Conservation (phyloP, 1,140 invertebrate species). For the Hyles vespertilio region DNA sequence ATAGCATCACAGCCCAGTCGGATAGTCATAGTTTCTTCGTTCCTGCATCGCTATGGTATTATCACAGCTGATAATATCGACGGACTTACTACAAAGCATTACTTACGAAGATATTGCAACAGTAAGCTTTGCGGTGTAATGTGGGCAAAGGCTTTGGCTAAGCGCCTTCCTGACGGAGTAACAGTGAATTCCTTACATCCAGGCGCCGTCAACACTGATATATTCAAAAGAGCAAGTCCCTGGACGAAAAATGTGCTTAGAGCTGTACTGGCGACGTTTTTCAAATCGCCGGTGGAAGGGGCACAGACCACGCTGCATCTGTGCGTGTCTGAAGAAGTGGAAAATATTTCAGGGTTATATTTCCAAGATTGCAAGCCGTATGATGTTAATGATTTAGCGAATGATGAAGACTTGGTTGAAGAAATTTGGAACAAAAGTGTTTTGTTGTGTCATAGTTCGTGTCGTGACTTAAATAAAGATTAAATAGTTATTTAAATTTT, state of each 20-base stretch:
- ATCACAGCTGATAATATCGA: conserved; percentile 80
- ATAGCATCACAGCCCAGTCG: conserved; percentile 70
- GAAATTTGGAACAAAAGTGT: conserved; percentile 41
- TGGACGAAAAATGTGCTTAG: conserved; percentile 6
- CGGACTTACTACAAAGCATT: conserved; percentile 71
- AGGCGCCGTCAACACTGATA: conserved; percentile 78
- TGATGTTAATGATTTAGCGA: conserved; percentile 15
- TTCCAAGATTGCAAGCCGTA: conserved; percentile 41
- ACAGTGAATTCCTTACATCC: conserved; percentile 77
- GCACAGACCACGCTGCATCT: conserved; percentile 80
- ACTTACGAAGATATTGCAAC: conserved; percentile 76
- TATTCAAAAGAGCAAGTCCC: conserved; percentile 66
- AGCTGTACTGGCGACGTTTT: conserved; percentile 49
- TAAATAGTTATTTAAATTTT: no score
- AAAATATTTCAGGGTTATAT: conserved; percentile 50
- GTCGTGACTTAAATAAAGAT: no score
- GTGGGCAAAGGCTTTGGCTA: conserved; percentile 79
- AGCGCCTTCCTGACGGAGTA: conserved; percentile 74
- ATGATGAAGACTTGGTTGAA: conserved; percentile 35
- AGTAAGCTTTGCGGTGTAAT: conserved; percentile 84
- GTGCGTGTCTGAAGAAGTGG: conserved; percentile 39
- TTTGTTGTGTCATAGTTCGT: background rate
- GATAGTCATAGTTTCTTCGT: conserved; percentile 83
- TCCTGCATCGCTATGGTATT: conserved; percentile 69
- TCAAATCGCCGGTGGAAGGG: conserved; percentile 78